phyloP scores from a whole-genome alignment of 2,113 vertebrate genomes.

The Isichthys henryi region DNA sequence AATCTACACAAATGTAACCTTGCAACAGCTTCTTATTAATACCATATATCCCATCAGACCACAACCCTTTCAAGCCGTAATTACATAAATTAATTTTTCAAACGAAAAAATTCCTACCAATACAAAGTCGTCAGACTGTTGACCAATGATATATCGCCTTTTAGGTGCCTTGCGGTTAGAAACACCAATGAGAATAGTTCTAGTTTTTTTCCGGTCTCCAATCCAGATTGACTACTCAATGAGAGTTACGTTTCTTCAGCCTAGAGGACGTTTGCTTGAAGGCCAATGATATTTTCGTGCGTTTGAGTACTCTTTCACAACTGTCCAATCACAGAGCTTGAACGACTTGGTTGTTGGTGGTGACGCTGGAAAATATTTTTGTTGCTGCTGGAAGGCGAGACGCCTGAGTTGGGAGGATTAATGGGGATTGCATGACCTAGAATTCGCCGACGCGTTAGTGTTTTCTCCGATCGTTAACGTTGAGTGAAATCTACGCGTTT shows the following conservation, averaged over 20 bases:
- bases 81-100: not conserved
- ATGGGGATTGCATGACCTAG: conserved; percentile 9
- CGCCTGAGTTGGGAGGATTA: conserved; percentile 27
- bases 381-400: conserved; percentile 50
- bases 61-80: not conserved
- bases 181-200: conserved; percentile 27
- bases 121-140: not conserved
- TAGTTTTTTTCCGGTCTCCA: not conserved
- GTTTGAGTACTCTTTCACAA: conserved; percentile 19
- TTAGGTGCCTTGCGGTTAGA: not conserved
- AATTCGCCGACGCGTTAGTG: not conserved
- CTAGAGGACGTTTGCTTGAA: not conserved
- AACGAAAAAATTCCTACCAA: conserved; percentile 15
- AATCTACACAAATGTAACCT: not conserved
- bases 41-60: not conserved
- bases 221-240: conserved; percentile 19
- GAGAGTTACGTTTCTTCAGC: conserved; percentile 28
- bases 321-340: conserved; percentile 29
- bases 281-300: conserved; percentile 46
- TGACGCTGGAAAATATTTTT: conserved; percentile 51
- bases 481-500: conserved; percentile 10
- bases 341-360: conserved; percentile 56
- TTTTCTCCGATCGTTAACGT: not conserved
- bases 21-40: not conserved
- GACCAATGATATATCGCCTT: conserved; percentile 18